These are phyloP conservation scores for Silvanus unidentatus DNA, from an alignment of 2,888 invertebrate genomes.

Conservation along the genomic window DNA sequence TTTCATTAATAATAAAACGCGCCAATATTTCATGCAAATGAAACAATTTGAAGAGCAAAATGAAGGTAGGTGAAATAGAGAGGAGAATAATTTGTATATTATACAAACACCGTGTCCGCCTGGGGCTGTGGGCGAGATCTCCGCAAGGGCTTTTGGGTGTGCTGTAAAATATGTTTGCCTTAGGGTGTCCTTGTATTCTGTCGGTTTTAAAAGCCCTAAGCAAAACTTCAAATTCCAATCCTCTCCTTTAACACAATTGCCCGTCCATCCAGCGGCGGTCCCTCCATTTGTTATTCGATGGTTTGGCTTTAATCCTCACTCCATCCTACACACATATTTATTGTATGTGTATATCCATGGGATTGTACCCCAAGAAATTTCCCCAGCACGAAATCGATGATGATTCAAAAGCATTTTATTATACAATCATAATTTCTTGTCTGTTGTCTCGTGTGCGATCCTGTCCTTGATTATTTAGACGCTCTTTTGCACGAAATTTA, in stretches of 20 bases:
- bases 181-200: slow-evolving; percentile 39
- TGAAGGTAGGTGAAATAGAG: slow-evolving; percentile 7
- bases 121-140: slow-evolving; percentile 40
- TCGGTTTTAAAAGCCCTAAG: slow-evolving; percentile 35
- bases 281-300: too few species aligned
- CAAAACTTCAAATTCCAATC: slow-evolving; percentile 39
- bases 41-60: too few species aligned
- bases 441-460: too few species aligned
- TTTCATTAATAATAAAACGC: too few species aligned
- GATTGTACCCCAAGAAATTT: slow-evolving; percentile 23
- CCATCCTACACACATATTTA: too few species aligned
- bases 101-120: slow-evolving; percentile 44
- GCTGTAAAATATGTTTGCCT: slow-evolving; percentile 43
- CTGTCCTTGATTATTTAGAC: too few species aligned
- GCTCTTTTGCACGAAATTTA: too few species aligned
- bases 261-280: neutral
- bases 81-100: slow-evolving; percentile 34
- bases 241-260: slow-evolving; percentile 7
- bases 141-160: slow-evolving; percentile 36
- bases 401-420: too few species aligned
- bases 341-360: slow-evolving; percentile 11
- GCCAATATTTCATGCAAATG: too few species aligned
- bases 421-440: too few species aligned
- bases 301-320: too few species aligned
- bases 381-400: slow-evolving; percentile 19